A percentile compares a stretch with the other conserved stretches of the same genome.
Conservation (phyloP, 2,888 invertebrate genomes). For the Pristionchus mayeri region DNA sequence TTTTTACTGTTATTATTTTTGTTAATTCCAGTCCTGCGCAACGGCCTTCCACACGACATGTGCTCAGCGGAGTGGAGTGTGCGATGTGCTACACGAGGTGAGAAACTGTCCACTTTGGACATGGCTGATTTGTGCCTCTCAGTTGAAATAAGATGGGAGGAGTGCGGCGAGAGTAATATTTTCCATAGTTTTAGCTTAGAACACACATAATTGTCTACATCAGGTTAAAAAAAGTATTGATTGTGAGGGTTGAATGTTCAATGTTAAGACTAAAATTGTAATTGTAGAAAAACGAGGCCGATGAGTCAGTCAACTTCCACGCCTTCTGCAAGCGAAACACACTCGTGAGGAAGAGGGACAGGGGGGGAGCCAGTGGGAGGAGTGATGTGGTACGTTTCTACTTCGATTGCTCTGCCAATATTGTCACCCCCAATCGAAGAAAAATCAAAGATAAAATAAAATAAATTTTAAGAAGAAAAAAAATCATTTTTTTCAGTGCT, state of each 20-base stretch:
- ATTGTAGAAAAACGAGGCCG: not conserved
- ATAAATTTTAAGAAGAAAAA: no score
- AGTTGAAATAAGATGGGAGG: no score
- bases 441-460: no score
- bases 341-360: not conserved
- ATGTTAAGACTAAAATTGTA: not conserved
- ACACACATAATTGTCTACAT: not conserved
- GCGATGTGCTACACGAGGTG: not conserved
- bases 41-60: constrained; percentile 99
- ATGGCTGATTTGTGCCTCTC: no score
- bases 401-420: no score
- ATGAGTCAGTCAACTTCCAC: constrained; percentile 1
- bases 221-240: no score
- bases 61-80: constrained; percentile 93
- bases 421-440: no score
- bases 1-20: no score
- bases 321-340: constrained; percentile 8
- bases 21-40: no score
- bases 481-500: not conserved
- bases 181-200: not conserved
- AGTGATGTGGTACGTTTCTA: not conserved
- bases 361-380: not conserved
- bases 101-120: no score
- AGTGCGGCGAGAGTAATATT: no score
- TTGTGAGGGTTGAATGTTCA: no score